Conservation (phyloP, 2,888 invertebrate genomes). For the Caenorhabditis wallacei region DNA sequence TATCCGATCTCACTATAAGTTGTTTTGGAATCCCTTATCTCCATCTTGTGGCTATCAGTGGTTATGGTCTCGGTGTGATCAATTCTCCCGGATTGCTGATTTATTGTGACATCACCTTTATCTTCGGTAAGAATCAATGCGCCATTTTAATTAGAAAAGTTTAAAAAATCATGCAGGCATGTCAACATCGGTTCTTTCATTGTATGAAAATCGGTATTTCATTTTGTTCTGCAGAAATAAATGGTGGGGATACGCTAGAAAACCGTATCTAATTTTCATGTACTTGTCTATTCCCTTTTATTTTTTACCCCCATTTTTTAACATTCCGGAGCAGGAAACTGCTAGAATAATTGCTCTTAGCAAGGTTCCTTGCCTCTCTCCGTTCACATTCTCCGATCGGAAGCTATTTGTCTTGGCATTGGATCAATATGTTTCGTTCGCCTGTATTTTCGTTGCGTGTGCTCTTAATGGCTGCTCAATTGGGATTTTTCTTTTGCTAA, state of each 20-base stretch:
- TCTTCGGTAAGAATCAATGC: neutral
- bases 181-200: too few relatives aligned
- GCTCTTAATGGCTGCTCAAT: too few relatives aligned
- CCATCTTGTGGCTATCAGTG: neutral
- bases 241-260: neutral
- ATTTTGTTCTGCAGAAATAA: neutral
- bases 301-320: neutral
- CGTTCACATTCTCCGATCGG: neutral
- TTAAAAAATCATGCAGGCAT: too few relatives aligned
- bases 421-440: neutral
- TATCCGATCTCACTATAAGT: neutral
- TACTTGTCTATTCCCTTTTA: too few relatives aligned
- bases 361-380: slow-evolving; percentile 2
- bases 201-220: neutral
- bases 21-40: slow-evolving; percentile 5
- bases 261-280: neutral
- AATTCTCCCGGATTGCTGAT: slow-evolving; percentile 9
- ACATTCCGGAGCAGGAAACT: neutral
- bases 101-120: slow-evolving; percentile 7
- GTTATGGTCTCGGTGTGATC: slow-evolving; percentile 3
- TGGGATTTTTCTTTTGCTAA: neutral
- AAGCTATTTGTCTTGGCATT: neutral
- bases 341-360: neutral
- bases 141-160: too few relatives aligned
- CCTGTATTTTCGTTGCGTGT: too few relatives aligned